Conservation (phyloP, 2,797 vertebrate genomes). For the Arrhamphus sclerolepis region DNA sequence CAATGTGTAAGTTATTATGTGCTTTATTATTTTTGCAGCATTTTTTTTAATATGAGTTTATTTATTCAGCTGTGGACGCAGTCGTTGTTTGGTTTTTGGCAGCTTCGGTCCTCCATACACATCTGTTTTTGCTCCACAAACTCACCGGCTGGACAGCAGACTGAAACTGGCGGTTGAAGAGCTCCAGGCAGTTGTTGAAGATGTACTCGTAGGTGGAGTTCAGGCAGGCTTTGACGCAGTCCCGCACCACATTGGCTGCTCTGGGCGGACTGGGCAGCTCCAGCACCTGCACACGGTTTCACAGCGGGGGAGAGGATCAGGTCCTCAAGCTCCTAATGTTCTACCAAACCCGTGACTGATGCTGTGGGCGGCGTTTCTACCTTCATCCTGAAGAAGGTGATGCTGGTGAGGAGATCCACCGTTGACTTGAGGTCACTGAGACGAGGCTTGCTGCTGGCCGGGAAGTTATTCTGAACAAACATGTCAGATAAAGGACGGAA, state of each 20-base stretch:
- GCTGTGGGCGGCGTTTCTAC: constrained; percentile 62
- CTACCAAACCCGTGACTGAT: neutral
- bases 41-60: no score
- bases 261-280: constrained; percentile 95
- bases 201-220: constrained; percentile 98
- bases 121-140: neutral
- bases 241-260: constrained; percentile 93
- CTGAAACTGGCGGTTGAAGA: constrained; percentile 94
- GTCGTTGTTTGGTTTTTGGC: neutral
- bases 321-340: no score
- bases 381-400: constrained; percentile 99
- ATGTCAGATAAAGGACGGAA: no score
- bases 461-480: constrained; percentile 91
- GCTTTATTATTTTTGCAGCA: no score
- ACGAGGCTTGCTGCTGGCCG: constrained; percentile 90
- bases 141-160: constrained; percentile 80
- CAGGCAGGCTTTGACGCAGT: constrained; percentile 95
- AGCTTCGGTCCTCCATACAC: neutral
- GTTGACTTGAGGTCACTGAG: constrained; percentile 94
- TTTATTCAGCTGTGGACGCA: no score
- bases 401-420: constrained; percentile 97
- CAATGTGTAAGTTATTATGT: no score
- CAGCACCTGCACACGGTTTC: constrained; percentile 82
- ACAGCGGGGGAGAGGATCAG: neutral
- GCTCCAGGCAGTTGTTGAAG: constrained; percentile 96